A percentile compares a stretch with the other conserved stretches of the same genome.
Conservation (phyloP, 2,797 vertebrate species). For the Sebastiscus albofasciatus region DNA sequence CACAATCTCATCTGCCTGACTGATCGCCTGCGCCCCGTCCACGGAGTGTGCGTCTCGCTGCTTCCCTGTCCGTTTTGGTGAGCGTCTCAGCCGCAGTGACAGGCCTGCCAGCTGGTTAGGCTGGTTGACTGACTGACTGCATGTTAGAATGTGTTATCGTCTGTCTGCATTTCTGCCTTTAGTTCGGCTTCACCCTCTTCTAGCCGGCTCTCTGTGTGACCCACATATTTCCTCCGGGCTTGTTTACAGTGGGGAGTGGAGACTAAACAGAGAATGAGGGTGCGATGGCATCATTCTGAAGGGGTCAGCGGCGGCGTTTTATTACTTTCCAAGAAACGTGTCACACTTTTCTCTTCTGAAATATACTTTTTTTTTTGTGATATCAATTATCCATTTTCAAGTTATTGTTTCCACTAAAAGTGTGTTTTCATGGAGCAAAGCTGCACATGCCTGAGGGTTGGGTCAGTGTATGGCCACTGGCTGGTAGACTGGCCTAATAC, state of each 20-base stretch:
- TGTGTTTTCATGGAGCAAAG: conserved; percentile 22
- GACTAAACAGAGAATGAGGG: conserved; percentile 18
- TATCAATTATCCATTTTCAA: neutral
- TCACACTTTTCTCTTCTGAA: neutral
- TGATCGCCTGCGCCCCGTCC: conserved; percentile 10
- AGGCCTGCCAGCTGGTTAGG: conserved; percentile 52
- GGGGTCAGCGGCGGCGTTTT: neutral
- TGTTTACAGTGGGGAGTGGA: conserved; percentile 11
- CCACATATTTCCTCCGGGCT: conserved; percentile 52
- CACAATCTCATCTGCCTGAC: conserved; percentile 56
- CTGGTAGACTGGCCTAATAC: conserved; percentile 56
- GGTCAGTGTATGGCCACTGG: conserved; percentile 54
- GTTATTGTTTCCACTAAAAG: conserved; percentile 15
- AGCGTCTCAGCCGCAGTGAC: conserved; percentile 41
- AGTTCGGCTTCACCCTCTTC: conserved; percentile 24
- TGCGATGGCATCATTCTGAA: conserved; percentile 15
- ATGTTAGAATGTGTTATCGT: conserved; percentile 39
- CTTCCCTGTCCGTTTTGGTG: conserved; percentile 38
- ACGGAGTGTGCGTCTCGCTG: neutral
- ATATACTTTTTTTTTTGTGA: neutral
- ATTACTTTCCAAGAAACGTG: conserved; percentile 27
- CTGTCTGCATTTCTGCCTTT: conserved; percentile 33
- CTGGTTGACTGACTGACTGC: conserved; percentile 49
- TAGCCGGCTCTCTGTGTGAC: conserved; percentile 52
- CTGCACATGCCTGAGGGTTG: conserved; percentile 45